Evolutionary conservation across 2,113 vertebrate species (phyloP).

Genomic region (Sander lucioperca): DNA sequence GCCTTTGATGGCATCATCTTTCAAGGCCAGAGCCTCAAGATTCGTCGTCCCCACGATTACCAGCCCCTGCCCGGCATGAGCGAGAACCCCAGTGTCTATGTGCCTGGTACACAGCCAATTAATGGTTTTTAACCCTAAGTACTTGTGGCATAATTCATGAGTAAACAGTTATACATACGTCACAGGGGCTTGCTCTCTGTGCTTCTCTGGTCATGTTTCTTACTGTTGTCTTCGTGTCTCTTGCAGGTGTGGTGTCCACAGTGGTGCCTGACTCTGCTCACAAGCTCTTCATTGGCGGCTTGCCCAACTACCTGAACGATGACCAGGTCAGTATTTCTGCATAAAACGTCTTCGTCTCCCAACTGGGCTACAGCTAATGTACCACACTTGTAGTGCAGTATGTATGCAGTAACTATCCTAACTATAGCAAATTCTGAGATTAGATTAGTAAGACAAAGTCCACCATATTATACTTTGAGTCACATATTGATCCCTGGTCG

Average conservation of each 20-base stretch:
- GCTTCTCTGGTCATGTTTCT: slow-evolving; percentile 12
- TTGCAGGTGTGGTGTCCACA: slow-evolving; percentile 92
- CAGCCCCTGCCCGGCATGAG: slow-evolving; percentile 95
- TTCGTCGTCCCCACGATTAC: slow-evolving; percentile 93
- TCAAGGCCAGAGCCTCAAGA: slow-evolving; percentile 94
- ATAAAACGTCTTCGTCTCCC: background rate
- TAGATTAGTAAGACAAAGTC: background rate
- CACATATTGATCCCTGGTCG: background rate
- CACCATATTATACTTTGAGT: background rate
- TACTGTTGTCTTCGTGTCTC: slow-evolving; percentile 1
- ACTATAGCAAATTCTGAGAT: background rate
- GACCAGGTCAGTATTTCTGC: slow-evolving; percentile 87
- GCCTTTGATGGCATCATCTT: slow-evolving; percentile 96
- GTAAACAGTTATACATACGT: slow-evolving; percentile 22
- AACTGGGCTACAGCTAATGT: background rate
- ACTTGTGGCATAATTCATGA: slow-evolving; percentile 71
- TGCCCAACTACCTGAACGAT: slow-evolving; percentile 95
- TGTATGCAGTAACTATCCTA: background rate
- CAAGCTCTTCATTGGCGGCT: slow-evolving; percentile 92
- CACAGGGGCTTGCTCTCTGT: slow-evolving; percentile 6
- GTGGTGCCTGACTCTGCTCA: slow-evolving; percentile 95
- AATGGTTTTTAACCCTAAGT: slow-evolving; percentile 78
- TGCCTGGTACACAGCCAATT: slow-evolving; percentile 88
- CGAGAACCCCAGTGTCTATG: slow-evolving; percentile 94
- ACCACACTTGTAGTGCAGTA: too few relatives aligned